A percentile compares a stretch with the other conserved stretches of the same genome.
phyloP scores from a whole-genome alignment of 2,888 invertebrate genomes.

The Sicus ferrugineus region DNA sequence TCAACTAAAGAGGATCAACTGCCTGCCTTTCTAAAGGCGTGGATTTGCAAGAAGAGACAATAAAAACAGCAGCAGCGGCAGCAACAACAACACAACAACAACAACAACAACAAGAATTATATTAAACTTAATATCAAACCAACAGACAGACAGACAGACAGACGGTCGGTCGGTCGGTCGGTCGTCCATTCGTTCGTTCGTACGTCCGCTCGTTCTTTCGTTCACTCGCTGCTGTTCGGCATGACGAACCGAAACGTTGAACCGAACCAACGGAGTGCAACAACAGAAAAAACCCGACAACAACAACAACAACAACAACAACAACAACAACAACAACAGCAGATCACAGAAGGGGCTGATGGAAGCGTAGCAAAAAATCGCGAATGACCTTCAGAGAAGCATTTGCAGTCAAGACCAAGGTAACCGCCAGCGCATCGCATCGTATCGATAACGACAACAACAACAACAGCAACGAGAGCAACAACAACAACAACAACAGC shows the following conservation, averaged over 20 bases:
- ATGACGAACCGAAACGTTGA: not conserved
- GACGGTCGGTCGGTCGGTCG: not conserved
- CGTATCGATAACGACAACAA: not conserved
- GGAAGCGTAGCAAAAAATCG: slow-evolving; percentile 13
- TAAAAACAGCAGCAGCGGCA: too few species aligned
- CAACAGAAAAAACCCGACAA: slow-evolving; percentile 7
- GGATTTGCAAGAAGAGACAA: too few species aligned
- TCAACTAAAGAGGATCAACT: too few species aligned
- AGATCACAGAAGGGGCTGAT: slow-evolving; percentile 3
- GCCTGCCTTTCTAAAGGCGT: too few species aligned
- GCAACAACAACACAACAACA: not conserved
- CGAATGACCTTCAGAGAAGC: slow-evolving; percentile 29
- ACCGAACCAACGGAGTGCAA: not conserved
- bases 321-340: not conserved
- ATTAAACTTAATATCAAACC: not conserved
- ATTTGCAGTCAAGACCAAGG: slow-evolving; percentile 35
- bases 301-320: too few species aligned
- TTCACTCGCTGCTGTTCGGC: not conserved
- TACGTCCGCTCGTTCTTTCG: not conserved
- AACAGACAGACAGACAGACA: not conserved
- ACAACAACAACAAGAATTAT: not conserved
- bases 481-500: slow-evolving; percentile 2
- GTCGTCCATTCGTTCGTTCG: not conserved
- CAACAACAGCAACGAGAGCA: not conserved
- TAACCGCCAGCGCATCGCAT: slow-evolving; percentile 18